These are phyloP conservation scores for Vicugna pacos DNA, from an alignment of 2,113 vertebrate genomes.

Conservation along the genomic window DNA sequence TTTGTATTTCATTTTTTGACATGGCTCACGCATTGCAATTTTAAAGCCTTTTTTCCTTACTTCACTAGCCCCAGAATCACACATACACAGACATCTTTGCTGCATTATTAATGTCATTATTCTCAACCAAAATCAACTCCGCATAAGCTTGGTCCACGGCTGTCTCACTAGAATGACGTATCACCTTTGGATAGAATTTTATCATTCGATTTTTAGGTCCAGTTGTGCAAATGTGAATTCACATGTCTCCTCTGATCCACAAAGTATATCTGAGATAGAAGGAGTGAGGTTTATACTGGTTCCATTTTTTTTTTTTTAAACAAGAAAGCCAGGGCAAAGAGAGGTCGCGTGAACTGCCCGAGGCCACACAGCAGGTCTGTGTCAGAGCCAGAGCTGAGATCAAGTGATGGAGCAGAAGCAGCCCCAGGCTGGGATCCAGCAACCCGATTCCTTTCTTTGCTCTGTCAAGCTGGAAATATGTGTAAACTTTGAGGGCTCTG, in stretches of 20 bases:
- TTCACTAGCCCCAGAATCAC: neutral
- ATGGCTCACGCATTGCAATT: neutral
- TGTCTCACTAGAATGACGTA: neutral
- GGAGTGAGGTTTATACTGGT: neutral
- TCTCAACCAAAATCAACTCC: slow-evolving; percentile 56
- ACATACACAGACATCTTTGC: neutral
- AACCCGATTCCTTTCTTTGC: neutral
- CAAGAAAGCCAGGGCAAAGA: neutral
- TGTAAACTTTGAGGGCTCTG: neutral
- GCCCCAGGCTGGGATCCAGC: neutral
- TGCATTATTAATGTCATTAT: slow-evolving; percentile 50
- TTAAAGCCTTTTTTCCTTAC: slow-evolving; percentile 48
- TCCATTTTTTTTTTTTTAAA: slow-evolving; percentile 40
- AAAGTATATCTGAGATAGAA: slow-evolving; percentile 15
- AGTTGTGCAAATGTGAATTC: slow-evolving; percentile 54
- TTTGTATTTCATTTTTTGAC: neutral
- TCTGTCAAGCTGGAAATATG: slow-evolving; percentile 9
- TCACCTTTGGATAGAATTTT: slow-evolving; percentile 49
- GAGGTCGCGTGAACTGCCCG: neutral
- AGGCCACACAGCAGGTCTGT: neutral
- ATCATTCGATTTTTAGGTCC: slow-evolving; percentile 43
- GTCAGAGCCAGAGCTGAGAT: neutral
- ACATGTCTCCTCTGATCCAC: slow-evolving; percentile 41
- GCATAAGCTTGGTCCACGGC: neutral
- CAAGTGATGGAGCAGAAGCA: neutral